Evolutionary conservation across 2,888 invertebrate species (phyloP), one percentile per base, ranked within the genome.

Genomic region (Clunio marinus): DNA sequence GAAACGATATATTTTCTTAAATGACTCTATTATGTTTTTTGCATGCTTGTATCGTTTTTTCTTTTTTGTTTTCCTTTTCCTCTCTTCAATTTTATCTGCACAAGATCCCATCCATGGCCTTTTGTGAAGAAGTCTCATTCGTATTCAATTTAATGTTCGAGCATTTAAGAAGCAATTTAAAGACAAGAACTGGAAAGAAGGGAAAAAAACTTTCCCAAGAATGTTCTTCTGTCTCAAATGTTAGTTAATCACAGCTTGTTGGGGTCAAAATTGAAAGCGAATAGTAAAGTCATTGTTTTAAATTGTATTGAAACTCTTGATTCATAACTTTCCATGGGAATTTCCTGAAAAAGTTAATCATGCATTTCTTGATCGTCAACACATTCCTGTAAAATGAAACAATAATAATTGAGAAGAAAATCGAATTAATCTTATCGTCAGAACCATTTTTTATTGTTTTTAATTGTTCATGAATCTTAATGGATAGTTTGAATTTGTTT

Each of bases 1-100:
- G 65, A 65, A 65, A 65, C 65, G 51, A 20, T 45, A 22, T 15
- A 37, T 63, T 63, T 25, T 45, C 7, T 8, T 17, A 51, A 65
- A 65, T 65, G 32, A 65, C 65, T 65, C 51, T 65, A 65, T 65
- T 65, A 65, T 17, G 51, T 65, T 27, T 63, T 45, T n/a, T 17
- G 10, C 24, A 17, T 37, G 22, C 35, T 20, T 60, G 2, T 15
- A 60, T 60, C n/a, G 8, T 45, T 45, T 13, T 45, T 45, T n/a
- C n/a, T n/a, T n/a, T n/a, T n/a, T n/a, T n/a, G n/a, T n/a, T n/a
- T n/a, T n/a, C n/a, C n/a, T n/a, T n/a, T n/a, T n/a, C n/a, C n/a
- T n/a, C n/a, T n/a, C n/a, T n/a, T n/a, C n/a, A n/a, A n/a, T n/a
- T n/a, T n/a, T n/a, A n/a, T n/a, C n/a, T n/a, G n/a, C n/a, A n/a